A percentile compares a stretch with the other conserved stretches of the same genome.
Evolutionary conservation across 2,888 invertebrate species (phyloP).

Genomic region (Elmis aenea): DNA sequence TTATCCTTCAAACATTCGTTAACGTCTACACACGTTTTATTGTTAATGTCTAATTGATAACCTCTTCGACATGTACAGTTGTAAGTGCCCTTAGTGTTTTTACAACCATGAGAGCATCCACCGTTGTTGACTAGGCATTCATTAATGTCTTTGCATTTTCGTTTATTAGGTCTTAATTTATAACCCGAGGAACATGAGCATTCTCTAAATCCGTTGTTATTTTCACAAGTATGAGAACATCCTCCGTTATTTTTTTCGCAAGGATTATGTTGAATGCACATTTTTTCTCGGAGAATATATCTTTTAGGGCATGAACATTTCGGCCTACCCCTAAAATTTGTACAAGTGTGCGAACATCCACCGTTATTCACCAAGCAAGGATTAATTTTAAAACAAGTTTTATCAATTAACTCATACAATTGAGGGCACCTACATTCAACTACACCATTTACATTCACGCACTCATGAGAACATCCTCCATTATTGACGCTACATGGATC

Average conservation of each 20-base stretch:
- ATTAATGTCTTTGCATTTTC: constrained; percentile 51
- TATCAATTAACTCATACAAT: constrained; percentile 37
- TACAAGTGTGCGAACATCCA: constrained; percentile 55
- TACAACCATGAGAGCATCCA: constrained; percentile 60
- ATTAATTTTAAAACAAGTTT: constrained; percentile 36
- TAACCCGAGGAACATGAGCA: constrained; percentile 56
- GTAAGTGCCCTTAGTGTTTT: constrained; percentile 49
- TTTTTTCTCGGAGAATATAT: constrained; percentile 6
- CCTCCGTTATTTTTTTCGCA: constrained; percentile 41
- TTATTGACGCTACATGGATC: constrained; percentile 33
- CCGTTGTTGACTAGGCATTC: constrained; percentile 56
- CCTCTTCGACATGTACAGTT: constrained; percentile 51
- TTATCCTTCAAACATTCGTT: constrained; percentile 49
- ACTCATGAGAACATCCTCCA: constrained; percentile 50
- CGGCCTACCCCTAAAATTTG: constrained; percentile 24
- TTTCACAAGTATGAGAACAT: constrained; percentile 48
- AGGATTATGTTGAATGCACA: constrained; percentile 47
- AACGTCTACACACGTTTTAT: constrained; percentile 40
- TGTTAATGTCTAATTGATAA: constrained; percentile 35
- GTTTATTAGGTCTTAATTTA: constrained; percentile 41
- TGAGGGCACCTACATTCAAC: constrained; percentile 50
- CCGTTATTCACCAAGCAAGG: constrained; percentile 47
- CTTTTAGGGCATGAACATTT: constrained; percentile 24
- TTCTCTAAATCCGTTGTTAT: constrained; percentile 39
- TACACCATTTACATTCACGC: constrained; percentile 48